A percentile compares a stretch with the other conserved stretches of the same genome.
These are phyloP conservation scores for Parascotia fuliginaria DNA, from an alignment of 2,888 invertebrate genomes.

Conservation along the genomic window DNA sequence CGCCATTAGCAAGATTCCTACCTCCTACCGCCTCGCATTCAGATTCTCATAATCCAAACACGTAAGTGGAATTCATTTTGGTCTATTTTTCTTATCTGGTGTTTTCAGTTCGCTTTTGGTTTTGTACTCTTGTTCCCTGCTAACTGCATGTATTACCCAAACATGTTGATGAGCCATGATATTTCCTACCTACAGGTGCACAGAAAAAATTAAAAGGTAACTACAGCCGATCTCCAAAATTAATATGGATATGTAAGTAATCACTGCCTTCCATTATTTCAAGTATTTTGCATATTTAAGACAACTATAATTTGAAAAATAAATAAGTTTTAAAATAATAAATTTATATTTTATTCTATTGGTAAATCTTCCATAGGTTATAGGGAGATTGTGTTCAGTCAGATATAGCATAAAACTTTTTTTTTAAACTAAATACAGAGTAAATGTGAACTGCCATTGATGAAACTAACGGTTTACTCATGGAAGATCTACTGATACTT, in stretches of 20 bases:
- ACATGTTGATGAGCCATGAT: slow-evolving; percentile 48
- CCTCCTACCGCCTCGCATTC: slow-evolving; percentile 86
- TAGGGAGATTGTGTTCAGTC: too few relatives aligned
- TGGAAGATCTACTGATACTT: too few relatives aligned
- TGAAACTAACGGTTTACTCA: too few relatives aligned
- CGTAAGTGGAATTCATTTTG: slow-evolving; percentile 76
- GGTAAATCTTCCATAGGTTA: too few relatives aligned
- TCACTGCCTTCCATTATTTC: slow-evolving; percentile 20
- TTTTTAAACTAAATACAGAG: too few relatives aligned
- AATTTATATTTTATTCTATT: too few relatives aligned
- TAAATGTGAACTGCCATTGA: too few relatives aligned
- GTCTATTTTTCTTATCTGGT: slow-evolving; percentile 1
- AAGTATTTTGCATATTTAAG: neutral
- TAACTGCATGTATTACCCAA: slow-evolving; percentile 29
- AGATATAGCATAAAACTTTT: too few relatives aligned
- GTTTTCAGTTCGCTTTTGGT: slow-evolving; percentile 16
- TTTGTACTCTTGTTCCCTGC: slow-evolving; percentile 9
- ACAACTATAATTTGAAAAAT: too few relatives aligned
- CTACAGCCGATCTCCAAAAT: slow-evolving; percentile 59
- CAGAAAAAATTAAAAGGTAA: slow-evolving; percentile 78
- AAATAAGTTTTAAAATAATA: too few relatives aligned
- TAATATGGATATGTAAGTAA: slow-evolving; percentile 66
- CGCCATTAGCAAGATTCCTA: slow-evolving; percentile 86
- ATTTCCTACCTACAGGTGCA: slow-evolving; percentile 72
- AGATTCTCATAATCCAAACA: slow-evolving; percentile 88